Conservation (phyloP, 1,140 invertebrate genomes). For the Oryctes rhinoceros region DNA sequence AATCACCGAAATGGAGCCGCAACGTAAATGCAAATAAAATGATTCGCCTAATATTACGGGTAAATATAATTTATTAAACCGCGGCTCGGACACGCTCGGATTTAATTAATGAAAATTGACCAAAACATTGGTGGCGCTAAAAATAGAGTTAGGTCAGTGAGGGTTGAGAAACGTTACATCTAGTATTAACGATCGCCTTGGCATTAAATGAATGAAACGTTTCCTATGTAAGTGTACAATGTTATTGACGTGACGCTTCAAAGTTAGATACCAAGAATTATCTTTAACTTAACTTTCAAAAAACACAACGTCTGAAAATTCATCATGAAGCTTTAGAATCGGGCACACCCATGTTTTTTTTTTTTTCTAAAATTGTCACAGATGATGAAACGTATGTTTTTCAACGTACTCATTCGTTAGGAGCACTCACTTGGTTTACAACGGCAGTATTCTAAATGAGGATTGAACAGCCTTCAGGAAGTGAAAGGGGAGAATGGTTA, state of each 20-base stretch:
- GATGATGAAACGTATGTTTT: too few species aligned
- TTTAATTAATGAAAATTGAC: slow-evolving; percentile 1
- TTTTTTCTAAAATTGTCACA: too few species aligned
- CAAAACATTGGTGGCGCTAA: slow-evolving; percentile 1
- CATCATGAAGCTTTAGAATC: too few species aligned
- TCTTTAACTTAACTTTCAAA: too few species aligned
- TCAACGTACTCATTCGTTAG: too few species aligned
- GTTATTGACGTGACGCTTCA: not conserved
- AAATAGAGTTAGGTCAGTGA: not conserved
- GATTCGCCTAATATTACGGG: not conserved
- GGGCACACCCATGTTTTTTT: too few species aligned
- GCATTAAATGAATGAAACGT: not conserved
- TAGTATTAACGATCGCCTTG: not conserved
- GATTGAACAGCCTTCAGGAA: too few species aligned
- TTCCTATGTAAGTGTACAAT: not conserved
- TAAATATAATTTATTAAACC: slow-evolving; percentile 11
- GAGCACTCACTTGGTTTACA: too few species aligned
- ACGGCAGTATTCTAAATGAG: too few species aligned
- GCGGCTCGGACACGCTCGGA: not conserved
- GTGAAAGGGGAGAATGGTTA: too few species aligned
- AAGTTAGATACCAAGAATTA: too few species aligned
- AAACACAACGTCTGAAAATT: too few species aligned
- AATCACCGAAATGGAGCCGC: not conserved
- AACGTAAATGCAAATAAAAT: not conserved
- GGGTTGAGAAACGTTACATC: not conserved